Evolutionary conservation across 2,888 invertebrate species (phyloP).

Genomic region (Matsumyia berberina): DNA sequence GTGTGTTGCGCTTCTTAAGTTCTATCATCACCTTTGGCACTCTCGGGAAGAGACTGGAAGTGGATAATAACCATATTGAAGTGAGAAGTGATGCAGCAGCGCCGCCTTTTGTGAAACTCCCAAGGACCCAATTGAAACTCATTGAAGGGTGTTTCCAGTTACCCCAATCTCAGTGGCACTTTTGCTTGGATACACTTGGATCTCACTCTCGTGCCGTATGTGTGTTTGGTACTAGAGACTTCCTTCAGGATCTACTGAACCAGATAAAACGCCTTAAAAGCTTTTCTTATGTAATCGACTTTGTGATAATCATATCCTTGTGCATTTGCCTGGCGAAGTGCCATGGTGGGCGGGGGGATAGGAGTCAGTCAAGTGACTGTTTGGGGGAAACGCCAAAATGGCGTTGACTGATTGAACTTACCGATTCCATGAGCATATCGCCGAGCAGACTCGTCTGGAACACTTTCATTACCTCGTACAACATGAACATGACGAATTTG

Average conservation of each 20-base stretch:
- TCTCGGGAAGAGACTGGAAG: constrained; percentile 61
- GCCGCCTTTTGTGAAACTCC: constrained; percentile 55
- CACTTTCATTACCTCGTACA: constrained; percentile 39
- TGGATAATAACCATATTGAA: constrained; percentile 72
- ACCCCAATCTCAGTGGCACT: constrained; percentile 33
- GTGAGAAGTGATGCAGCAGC: constrained; percentile 61
- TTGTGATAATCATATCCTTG: constrained; percentile 66
- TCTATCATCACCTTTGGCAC: constrained; percentile 68
- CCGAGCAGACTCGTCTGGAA: constrained; percentile 37
- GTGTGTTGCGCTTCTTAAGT: constrained; percentile 55
- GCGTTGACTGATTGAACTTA: constrained; percentile 10
- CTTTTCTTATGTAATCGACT: constrained; percentile 62
- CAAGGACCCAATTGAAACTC: constrained; percentile 71
- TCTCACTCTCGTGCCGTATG: too few relatives aligned
- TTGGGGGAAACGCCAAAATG: too few relatives aligned
- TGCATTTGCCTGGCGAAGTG: constrained; percentile 16
- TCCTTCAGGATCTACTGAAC: constrained; percentile 63
- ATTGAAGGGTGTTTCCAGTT: constrained; percentile 69
- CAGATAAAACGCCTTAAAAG: constrained; percentile 72
- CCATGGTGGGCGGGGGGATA: too few relatives aligned
- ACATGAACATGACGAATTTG: constrained; percentile 20
- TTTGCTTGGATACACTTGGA: constrained; percentile 1
- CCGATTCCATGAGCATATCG: constrained; percentile 38
- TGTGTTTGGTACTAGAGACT: constrained; percentile 12
- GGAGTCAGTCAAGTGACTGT: too few relatives aligned